phyloP scores from a whole-genome alignment of 2,797 vertebrate species.

The Smutsia temminckii region DNA sequence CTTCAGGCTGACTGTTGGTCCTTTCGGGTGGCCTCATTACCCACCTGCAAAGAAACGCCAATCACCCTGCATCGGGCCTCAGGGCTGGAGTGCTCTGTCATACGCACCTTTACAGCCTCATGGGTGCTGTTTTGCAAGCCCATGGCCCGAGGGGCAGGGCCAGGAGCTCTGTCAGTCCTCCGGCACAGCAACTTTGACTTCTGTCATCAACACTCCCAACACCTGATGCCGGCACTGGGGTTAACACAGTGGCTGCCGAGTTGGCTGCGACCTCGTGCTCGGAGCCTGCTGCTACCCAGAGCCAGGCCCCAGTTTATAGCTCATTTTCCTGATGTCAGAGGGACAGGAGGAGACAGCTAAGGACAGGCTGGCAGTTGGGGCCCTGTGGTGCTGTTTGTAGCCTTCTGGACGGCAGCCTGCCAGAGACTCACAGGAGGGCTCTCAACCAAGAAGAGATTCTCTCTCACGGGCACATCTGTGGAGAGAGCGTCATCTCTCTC shows the following conservation, averaged over 20 bases:
- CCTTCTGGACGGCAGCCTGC: not conserved
- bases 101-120: not conserved
- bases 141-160: not conserved
- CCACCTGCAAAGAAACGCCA: not conserved
- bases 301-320: not conserved
- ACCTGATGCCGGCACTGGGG: not conserved
- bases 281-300: not conserved
- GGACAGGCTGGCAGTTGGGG: not conserved
- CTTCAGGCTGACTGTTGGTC: not conserved
- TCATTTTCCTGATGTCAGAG: not conserved
- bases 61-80: not conserved
- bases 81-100: not conserved
- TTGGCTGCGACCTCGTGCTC: not conserved
- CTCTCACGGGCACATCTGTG: not conserved
- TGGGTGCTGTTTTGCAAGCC: not conserved
- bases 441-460: not conserved
- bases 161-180: not conserved
- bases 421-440: not conserved
- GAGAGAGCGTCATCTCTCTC: not conserved
- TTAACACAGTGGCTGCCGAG: not conserved
- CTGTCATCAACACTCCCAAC: not conserved
- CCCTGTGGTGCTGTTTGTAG: not conserved
- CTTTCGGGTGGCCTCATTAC: not conserved
- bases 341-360: not conserved
- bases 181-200: not conserved